Percentiles rank a stretch among this genome's conserved stretches.
Evolutionary conservation across 1,140 invertebrate species (phyloP).

Genomic region (Bicyclus anynana): DNA sequence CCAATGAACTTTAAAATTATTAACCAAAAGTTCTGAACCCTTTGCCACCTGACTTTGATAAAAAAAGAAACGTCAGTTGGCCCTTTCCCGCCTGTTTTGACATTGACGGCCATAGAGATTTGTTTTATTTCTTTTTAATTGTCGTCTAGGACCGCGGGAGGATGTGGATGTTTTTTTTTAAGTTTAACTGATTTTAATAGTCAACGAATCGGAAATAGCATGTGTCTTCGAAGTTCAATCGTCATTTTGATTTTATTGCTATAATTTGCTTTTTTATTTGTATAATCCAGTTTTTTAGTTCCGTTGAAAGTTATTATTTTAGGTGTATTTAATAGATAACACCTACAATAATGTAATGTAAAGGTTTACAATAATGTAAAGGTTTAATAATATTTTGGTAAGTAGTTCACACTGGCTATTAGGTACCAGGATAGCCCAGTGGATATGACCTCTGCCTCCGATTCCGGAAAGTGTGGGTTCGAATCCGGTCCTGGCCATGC

Average conservation of each 20-base stretch:
- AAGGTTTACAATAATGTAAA: too few relatives aligned
- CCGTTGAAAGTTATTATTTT: slow-evolving; percentile 16
- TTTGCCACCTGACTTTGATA: slow-evolving; percentile 64
- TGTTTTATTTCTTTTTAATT: slow-evolving; percentile 77
- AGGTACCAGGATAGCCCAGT: too few relatives aligned
- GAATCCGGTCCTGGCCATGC: too few relatives aligned
- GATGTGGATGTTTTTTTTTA: slow-evolving; percentile 42
- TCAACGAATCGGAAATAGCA: slow-evolving; percentile 66
- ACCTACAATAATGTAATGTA: too few relatives aligned
- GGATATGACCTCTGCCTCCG: too few relatives aligned
- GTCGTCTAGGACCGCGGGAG: slow-evolving; percentile 46
- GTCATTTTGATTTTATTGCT: slow-evolving; percentile 66
- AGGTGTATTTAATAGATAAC: background rate
- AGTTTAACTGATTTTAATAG: slow-evolving; percentile 60
- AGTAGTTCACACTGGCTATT: too few relatives aligned
- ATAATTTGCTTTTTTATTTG: slow-evolving; percentile 31
- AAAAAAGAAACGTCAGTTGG: slow-evolving; percentile 67
- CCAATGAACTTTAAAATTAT: slow-evolving; percentile 41
- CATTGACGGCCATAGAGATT: slow-evolving; percentile 55
- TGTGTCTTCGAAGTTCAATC: slow-evolving; percentile 55
- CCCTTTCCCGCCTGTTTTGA: slow-evolving; percentile 54
- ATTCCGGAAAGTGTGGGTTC: too few relatives aligned
- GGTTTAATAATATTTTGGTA: too few relatives aligned
- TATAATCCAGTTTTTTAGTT: slow-evolving; percentile 16
- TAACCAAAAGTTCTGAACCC: slow-evolving; percentile 48